These are phyloP conservation scores for Varanus salvator DNA, from an alignment of 2,113 vertebrate species.

Conservation along the genomic window DNA sequence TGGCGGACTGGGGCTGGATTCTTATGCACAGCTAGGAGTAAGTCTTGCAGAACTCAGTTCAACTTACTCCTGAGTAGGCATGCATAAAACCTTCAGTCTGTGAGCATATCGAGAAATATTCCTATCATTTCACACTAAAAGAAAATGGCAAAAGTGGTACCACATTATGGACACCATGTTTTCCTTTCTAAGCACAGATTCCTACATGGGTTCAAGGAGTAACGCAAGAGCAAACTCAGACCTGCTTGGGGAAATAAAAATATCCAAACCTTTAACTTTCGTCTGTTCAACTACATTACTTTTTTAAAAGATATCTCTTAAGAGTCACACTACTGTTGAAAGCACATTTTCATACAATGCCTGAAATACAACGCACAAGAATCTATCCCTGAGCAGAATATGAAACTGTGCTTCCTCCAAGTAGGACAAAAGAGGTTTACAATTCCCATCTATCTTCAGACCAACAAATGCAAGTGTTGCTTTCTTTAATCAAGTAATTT, in stretches of 20 bases:
- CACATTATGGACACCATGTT: background rate
- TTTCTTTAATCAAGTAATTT: background rate
- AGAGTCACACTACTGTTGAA: background rate
- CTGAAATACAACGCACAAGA: background rate
- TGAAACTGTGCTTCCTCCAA: too few relatives aligned
- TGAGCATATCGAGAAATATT: background rate
- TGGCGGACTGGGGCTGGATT: background rate
- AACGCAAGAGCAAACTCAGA: background rate
- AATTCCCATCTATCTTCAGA: background rate
- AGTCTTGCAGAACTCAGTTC: background rate
- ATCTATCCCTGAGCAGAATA: background rate
- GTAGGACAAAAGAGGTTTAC: too few relatives aligned
- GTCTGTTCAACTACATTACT: background rate
- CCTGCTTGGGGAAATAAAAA: background rate
- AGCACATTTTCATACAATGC: background rate
- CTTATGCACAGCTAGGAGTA: background rate
- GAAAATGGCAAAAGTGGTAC: background rate
- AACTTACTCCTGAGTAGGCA: background rate
- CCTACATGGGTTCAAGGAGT: background rate
- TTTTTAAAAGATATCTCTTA: background rate
- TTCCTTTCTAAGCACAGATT: background rate
- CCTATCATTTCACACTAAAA: background rate
- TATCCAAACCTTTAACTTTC: background rate
- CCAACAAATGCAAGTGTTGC: background rate
- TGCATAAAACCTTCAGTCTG: background rate